phyloP scores from a whole-genome alignment of 2,888 invertebrate genomes.

The Nomada hirtipes region DNA sequence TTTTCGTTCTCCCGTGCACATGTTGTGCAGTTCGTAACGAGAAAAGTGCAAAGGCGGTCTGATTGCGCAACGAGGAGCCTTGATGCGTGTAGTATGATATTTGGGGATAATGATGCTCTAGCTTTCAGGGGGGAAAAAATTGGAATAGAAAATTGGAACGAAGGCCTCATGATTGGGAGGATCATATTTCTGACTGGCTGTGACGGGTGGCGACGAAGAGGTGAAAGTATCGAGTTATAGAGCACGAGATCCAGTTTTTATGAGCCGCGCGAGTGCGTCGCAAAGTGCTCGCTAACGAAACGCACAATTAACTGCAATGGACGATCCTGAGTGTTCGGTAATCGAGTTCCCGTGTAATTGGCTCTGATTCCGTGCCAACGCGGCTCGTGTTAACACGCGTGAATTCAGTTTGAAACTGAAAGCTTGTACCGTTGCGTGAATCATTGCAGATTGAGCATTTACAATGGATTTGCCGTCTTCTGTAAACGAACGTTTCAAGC shows the following conservation, averaged over 20 bases:
- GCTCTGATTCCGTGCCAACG: conserved; percentile 26
- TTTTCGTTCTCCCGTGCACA: neutral
- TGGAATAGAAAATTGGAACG: too few relatives aligned
- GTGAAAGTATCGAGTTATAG: conserved; percentile 17
- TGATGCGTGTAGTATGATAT: too few relatives aligned
- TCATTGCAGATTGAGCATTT: neutral
- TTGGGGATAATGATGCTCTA: too few relatives aligned
- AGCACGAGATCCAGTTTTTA: conserved; percentile 32
- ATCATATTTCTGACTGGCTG: too few relatives aligned
- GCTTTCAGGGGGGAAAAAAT: too few relatives aligned
- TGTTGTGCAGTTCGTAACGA: neutral
- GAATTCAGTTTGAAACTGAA: conserved; percentile 3
- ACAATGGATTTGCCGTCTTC: neutral
- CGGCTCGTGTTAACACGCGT: conserved; percentile 22
- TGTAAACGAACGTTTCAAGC: neutral
- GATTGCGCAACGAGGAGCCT: neutral
- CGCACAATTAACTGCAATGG: conserved; percentile 67
- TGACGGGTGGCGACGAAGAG: neutral
- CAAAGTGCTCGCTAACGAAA: conserved; percentile 61
- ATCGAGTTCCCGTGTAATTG: conserved; percentile 55
- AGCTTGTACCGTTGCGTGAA: neutral
- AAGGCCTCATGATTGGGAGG: too few relatives aligned
- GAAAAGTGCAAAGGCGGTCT: neutral
- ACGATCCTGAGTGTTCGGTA: conserved; percentile 52
- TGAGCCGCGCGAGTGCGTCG: conserved; percentile 25